Evolutionary conservation across 1,140 invertebrate genomes (phyloP), one percentile per base, ranked within the genome.

Genomic region (Sarcophaga bullata): DNA sequence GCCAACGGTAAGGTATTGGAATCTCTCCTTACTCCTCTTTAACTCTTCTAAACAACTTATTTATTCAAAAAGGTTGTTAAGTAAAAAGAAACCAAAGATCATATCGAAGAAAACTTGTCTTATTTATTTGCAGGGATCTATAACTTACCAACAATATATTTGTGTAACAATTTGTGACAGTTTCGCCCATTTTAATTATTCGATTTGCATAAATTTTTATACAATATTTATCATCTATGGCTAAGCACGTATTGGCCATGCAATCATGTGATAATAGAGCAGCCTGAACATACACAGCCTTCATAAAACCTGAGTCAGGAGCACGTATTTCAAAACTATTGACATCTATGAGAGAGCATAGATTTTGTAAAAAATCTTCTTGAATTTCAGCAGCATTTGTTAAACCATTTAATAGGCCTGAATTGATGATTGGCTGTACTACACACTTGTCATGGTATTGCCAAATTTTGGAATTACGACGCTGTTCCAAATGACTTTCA

Each of bases 111-210:
- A n/a, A n/a, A n/a, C n/a, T n/a, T n/a, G n/a, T n/a, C n/a, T n/a
- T n/a, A n/a, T n/a, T 4, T 4, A 37, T 37, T 4, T 37, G 25
- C 4, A 37, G 1, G 4, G 25, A 37, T 37, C 25, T 37, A 37
- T 2, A 4, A 85, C 83, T 83, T 85, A 94, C 94, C 91, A 94
- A 91, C 81, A 96, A 89, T 0, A 94, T 91, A 86, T 95, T 94
- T 0, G 95, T 94, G 84, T 97, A 97, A 87, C 95, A 95, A 83
- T 94, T 95, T 84, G 92, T 92, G 82, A 97, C 93, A 3, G 91
- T 88, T 47, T 94, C 92, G 13, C 93, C 94, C 76, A 93, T 91
- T 81, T 92, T 90, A 25, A 95, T 93, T 10, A 92, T 87, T 0
- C 92, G 87, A 84, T 92, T 94, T 0, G 94, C 92, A 81, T 93